Percentiles rank a stretch among this genome's conserved stretches.
phyloP scores from a whole-genome alignment of 1,140 invertebrate genomes.

The Anagrus nilaparvatae region DNA sequence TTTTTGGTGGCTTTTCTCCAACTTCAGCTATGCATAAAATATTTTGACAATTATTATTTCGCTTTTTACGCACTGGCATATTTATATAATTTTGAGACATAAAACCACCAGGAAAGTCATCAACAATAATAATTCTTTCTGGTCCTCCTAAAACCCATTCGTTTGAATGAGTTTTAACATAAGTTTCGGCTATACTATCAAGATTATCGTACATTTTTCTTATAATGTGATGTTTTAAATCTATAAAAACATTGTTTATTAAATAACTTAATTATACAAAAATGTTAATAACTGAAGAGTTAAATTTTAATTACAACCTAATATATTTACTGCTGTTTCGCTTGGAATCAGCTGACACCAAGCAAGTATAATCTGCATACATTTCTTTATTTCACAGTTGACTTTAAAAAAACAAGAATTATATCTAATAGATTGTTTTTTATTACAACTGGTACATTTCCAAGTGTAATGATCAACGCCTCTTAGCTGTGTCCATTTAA shows the following conservation, averaged over 20 bases:
- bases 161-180: slow-evolving; percentile 33
- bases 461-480: slow-evolving; percentile 43
- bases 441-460: slow-evolving; percentile 34
- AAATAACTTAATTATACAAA: slow-evolving; percentile 8
- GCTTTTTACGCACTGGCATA: slow-evolving; percentile 26
- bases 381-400: slow-evolving; percentile 41
- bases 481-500: slow-evolving; percentile 40
- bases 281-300: not conserved
- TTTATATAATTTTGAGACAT: slow-evolving; percentile 31
- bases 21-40: slow-evolving; percentile 44
- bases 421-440: slow-evolving; percentile 39
- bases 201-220: slow-evolving; percentile 40
- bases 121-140: slow-evolving; percentile 38
- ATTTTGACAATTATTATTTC: slow-evolving; percentile 38
- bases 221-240: slow-evolving; percentile 38
- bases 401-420: slow-evolving; percentile 40
- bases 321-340: slow-evolving; percentile 28
- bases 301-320: slow-evolving; percentile 23
- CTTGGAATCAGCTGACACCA: slow-evolving; percentile 40
- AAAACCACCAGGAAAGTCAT: slow-evolving; percentile 42
- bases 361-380: slow-evolving; percentile 38
- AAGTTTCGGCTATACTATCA: slow-evolving; percentile 33
- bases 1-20: slow-evolving; percentile 30
- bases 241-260: slow-evolving; percentile 26
- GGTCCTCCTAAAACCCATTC: slow-evolving; percentile 39